Evolutionary conservation across 2,888 invertebrate genomes (phyloP).

Genomic region (Omphaloscelis lunosa): DNA sequence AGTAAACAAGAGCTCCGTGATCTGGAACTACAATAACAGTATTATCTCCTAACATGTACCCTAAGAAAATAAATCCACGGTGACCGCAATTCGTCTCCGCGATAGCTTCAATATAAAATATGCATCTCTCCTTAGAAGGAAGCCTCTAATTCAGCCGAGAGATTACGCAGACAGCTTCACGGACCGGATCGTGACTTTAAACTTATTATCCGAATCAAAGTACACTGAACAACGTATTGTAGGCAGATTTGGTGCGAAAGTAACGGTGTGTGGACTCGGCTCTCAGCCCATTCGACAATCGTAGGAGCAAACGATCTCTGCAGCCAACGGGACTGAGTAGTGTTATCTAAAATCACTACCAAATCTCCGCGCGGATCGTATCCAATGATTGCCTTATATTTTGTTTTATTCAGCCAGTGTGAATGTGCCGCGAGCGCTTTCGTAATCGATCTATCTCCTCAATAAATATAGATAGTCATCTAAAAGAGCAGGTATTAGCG

Average conservation of each 20-base stretch:
- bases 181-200: slow-evolving; percentile 87
- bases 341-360: slow-evolving; percentile 84
- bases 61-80: slow-evolving; percentile 73
- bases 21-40: slow-evolving; percentile 59
- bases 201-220: slow-evolving; percentile 88
- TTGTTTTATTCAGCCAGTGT: slow-evolving; percentile 49
- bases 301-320: slow-evolving; percentile 80
- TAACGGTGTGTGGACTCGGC: slow-evolving; percentile 81
- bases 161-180: slow-evolving; percentile 85
- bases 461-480: slow-evolving; percentile 49
- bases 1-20: slow-evolving; percentile 33
- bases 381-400: slow-evolving; percentile 51
- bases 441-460: slow-evolving; percentile 59
- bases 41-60: slow-evolving; percentile 35
- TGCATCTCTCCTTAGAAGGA: slow-evolving; percentile 84
- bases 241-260: slow-evolving; percentile 89
- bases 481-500: slow-evolving; percentile 33
- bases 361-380: slow-evolving; percentile 74
- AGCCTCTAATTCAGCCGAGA: slow-evolving; percentile 83
- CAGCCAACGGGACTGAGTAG: slow-evolving; percentile 84
- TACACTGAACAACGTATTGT: slow-evolving; percentile 84
- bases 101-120: slow-evolving; percentile 79
- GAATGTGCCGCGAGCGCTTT: slow-evolving; percentile 46
- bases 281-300: slow-evolving; percentile 77
- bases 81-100: slow-evolving; percentile 74